These are phyloP conservation scores for Temnothorax rugatulus DNA, from an alignment of 2,888 invertebrate genomes.

Conservation along the genomic window DNA sequence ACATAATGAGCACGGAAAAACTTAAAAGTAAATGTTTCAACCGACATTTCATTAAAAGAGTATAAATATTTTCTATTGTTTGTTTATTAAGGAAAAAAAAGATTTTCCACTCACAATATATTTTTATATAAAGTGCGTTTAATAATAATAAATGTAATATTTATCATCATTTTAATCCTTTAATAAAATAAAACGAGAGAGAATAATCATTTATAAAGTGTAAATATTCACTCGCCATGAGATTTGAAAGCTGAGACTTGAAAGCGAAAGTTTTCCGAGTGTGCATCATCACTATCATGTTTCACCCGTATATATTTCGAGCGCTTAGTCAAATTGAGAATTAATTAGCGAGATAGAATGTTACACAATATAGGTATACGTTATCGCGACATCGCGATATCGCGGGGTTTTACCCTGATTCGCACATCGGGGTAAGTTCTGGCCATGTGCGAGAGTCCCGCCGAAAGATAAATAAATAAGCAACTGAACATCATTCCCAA, in stretches of 20 bases:
- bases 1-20: background rate
- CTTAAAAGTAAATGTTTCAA: background rate
- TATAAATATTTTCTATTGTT: background rate
- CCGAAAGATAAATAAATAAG: background rate
- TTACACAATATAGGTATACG: background rate
- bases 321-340: background rate
- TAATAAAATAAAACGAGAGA: background rate
- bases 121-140: background rate
- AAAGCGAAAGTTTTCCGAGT: background rate
- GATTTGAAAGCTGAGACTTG: background rate
- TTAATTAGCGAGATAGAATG: slow-evolving; percentile 24
- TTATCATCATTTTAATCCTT: background rate
- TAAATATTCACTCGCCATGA: background rate
- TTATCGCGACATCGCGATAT: background rate
- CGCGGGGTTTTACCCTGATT: background rate
- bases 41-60: background rate
- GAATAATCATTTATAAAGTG: background rate
- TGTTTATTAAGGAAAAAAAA: background rate
- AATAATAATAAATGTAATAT: background rate
- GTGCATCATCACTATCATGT: background rate
- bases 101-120: background rate
- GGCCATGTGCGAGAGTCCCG: background rate
- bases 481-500: background rate
- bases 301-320: background rate
- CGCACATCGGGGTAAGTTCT: background rate